Conservation (phyloP, 2,113 vertebrate species). For the Chinchilla lanigera region DNA sequence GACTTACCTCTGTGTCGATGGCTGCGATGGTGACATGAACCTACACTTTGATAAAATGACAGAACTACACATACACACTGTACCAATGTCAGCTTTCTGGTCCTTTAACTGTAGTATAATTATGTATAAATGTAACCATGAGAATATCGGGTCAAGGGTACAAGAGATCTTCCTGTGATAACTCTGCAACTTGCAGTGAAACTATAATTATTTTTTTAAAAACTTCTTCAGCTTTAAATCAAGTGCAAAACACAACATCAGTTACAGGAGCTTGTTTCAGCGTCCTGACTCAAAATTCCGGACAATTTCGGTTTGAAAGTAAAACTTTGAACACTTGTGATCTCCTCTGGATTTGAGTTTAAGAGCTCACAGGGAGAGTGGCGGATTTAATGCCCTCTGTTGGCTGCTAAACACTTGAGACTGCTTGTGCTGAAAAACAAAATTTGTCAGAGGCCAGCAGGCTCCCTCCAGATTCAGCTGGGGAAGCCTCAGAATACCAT, state of each 20-base stretch:
- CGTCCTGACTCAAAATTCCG: neutral
- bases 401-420: slow-evolving; percentile 2
- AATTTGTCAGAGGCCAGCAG: neutral
- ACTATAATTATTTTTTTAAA: neutral
- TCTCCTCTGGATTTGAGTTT: neutral
- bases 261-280: neutral
- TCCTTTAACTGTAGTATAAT: neutral
- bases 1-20: neutral
- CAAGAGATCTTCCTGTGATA: neutral
- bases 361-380: neutral
- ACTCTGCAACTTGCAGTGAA: neutral
- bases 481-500: neutral
- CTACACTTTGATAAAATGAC: neutral
- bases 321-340: neutral
- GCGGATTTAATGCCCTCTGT: neutral
- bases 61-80: neutral
- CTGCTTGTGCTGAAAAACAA: neutral
- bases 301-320: neutral
- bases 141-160: neutral
- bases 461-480: slow-evolving; percentile 1
- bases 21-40: neutral
- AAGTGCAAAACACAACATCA: neutral
- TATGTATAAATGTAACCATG: neutral
- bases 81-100: neutral
- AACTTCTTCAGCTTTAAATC: neutral